Evolutionary conservation across 2,113 vertebrate species (phyloP), one percentile per base, ranked within the genome.

Genomic region (Poicephalus meyeri): DNA sequence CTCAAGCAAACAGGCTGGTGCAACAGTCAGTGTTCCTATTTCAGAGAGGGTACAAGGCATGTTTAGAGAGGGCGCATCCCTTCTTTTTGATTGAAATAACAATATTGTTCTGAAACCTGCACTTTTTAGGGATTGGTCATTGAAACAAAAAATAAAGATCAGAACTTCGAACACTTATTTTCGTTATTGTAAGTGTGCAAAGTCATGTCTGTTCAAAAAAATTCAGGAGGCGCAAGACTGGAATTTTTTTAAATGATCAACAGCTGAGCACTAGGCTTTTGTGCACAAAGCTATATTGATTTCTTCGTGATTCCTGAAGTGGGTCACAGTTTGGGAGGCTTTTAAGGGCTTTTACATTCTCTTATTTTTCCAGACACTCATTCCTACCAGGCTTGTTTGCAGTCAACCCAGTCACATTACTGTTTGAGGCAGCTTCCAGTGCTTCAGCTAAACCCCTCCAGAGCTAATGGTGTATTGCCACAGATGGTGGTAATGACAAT

Each of bases 1-100:
- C 15, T 6, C 17, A 31, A 42, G 31, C 42, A 4, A 4, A 11
- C 80, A 13, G 58, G 33, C 1, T 2, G 3, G 11, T 0, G 7
- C 5, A 6, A 4, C 5, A 5, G 29, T 1, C 41, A 4, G 0
- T 0, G 3, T 9, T 65, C 42, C 86, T 11, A 0, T 10, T 37
- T 16, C 4, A 0, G 41, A 50, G 21, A 1, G 21, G 14, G 26
- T 2, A 2, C 1, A 0, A 13, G 61, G n/a, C 10, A 0, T 1
- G 23, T 20, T n/a, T 14, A 5, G 13, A 17, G 35, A 35, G 16
- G 39, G 7, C 20, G 7, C 20, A 4, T 23, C 46, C n/a, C 37
- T 15, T 37, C 46, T 7, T 24, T 23, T 8, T 12, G 41, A 7
- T 0, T 15, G n/a, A 42, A 61, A 25, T 14, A 6, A 16, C 16